Evolutionary conservation across 1,140 invertebrate genomes (phyloP), one percentile per base, ranked within the genome.

Genomic region (Lucilia cuprina): DNA sequence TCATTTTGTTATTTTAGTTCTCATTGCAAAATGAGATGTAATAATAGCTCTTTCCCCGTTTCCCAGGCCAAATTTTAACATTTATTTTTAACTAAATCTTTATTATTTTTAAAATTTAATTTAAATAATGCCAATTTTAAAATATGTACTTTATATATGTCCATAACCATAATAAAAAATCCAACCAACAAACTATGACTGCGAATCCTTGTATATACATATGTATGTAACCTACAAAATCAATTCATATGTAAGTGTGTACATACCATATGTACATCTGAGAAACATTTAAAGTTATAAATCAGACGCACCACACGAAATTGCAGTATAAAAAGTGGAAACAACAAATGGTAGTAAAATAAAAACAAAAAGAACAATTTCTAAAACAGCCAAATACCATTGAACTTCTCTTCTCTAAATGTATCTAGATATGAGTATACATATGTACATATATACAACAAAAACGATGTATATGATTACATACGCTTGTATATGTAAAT

Each of bases 301-400:
- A 70, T 70, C 65, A 70, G 65, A 21, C 65, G 65, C 65, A 25
- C 65, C 65, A 70, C 65, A 70, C 19, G 65, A 70, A 21, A 70
- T 70, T 70, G 65, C 65, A 70, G 65, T 70, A 70, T 19, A 70
- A 70, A 70, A 70, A 70, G 65, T 21, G n/a, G 19, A 21, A 70
- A 70, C 17, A 70, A 25, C 50, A 55, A 55, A 55, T 17, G 17
- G 12, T 12, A 55, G 50, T 17, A n/a, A 70, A 25, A 70, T 21
- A 70, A 70, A 7, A 21, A 70, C 19, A 70, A 70, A 19, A 70
- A 70, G 0, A 17, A 5, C 65, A 70, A 70, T n/a, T 49, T 19
- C 19, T 70, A 70, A 70, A 19, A 70, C 13, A 70, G 19, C 65
- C 17, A 70, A 70, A 55, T 55, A 55, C 12, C 50, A 55, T 55